Evolutionary conservation across 2,888 invertebrate genomes (phyloP), one percentile per base, ranked within the genome.

Genomic region (Liopterus haemorrhoidalis): DNA sequence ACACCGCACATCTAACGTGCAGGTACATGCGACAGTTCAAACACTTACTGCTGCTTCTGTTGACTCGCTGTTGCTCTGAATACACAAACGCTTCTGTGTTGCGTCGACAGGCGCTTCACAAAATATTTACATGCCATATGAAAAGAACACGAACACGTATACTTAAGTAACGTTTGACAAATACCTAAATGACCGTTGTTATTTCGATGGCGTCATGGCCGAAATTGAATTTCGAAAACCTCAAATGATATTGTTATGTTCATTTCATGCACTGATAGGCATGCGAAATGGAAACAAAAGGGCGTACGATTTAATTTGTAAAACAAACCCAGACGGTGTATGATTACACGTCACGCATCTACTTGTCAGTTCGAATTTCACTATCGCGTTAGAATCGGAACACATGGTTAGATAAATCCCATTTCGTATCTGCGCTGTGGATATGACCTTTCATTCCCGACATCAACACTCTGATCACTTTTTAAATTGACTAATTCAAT

Each of bases 221-320:
- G 25, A 32, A 45, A 45, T 44, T 38, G 31, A 38, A 44, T 45
- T 22, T 45, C 24, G 25, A 9, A 45, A 45, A 44, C 44, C 37
- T 44, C 44, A 44, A 44, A 44, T 32, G 18, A 43, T 38, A 38
- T 45, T 39, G 33, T 39, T 32, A 45, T 38, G 33, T 39, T 32
- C 39, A 45, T 45, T 45, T 39, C 45, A 45, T 20, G 33, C 39
- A 14, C 38, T 39, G 39, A 32, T 39, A 30, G 22, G 19, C 18
- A 35, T 8, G 14, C n/a, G 16, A 11, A n/a, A n/a, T 14, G 12
- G 31, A 18, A 37, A 44, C 30, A 37, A 44, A 44, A 44, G 38
- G 36, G 18, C 37, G 22, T 14, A 19, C 36, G 25, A 44, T 44
- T 44, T 38, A 44, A 44, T 44, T 44, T 44, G 30, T 19, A 30